Conservation (phyloP, 2,797 vertebrate genomes). For the Poecilia velifera region DNA sequence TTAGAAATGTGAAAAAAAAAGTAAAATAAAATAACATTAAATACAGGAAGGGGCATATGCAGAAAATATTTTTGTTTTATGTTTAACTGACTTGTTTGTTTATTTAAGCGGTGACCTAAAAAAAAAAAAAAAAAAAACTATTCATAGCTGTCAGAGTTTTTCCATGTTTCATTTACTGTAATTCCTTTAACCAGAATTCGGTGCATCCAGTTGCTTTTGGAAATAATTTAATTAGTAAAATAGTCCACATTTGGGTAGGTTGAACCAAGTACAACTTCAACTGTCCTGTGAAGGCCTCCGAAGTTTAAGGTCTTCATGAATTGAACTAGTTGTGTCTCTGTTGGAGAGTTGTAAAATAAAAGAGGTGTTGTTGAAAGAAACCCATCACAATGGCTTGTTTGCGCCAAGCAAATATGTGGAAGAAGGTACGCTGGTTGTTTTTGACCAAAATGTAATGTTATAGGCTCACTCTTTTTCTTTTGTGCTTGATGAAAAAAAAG, state of each 20-base stretch:
- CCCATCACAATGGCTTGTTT: too few relatives aligned
- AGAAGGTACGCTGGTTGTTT: too few relatives aligned
- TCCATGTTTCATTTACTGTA: neutral
- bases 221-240: neutral
- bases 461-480: neutral
- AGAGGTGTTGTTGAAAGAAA: neutral
- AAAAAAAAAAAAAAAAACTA: too few relatives aligned
- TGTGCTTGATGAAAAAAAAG: neutral
- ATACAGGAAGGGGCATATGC: neutral
- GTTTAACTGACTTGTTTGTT: neutral
- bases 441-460: too few relatives aligned
- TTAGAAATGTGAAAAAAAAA: conserved; percentile 37
- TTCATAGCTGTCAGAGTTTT: neutral
- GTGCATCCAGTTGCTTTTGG: neutral
- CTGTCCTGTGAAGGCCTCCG: neutral
- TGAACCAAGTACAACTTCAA: neutral
- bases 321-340: neutral
- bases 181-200: neutral
- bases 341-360: neutral
- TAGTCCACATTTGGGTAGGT: neutral
- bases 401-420: too few relatives aligned
- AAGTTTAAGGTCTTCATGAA: neutral
- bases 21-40: conserved; percentile 6
- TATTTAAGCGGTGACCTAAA: neutral
- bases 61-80: neutral